Base-by-base conservation (phyloP, 2,113 vertebrate genomes). In the Sorex araneus region DNA sequence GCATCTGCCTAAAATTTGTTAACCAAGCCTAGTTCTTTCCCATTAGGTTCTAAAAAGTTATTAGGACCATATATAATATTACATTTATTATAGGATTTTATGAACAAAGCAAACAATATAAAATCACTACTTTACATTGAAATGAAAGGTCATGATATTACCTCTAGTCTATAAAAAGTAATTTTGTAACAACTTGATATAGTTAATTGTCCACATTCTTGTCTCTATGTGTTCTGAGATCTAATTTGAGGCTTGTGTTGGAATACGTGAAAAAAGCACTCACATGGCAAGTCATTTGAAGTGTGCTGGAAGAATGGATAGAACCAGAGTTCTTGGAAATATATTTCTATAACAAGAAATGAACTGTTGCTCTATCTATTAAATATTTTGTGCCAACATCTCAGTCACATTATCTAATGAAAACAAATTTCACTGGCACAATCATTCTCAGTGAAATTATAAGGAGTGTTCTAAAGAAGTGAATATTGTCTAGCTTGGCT, bases 111-210 rank as follows among this genome's bases (percentile, higher is more conserved):
- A 93, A 92, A 88, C 0, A 9, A 85, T 83, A 60, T 66, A 92
- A 93, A 94, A 93, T 91, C 63, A 57, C n/a, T 63, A 50, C 25
- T 16, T 63, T 54, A 89, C 86, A 50, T 69, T 92, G 16, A 66
- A 67, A 9, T 18, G 71, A 82, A 90, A 83, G 9, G 36, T 91
- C 40, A 89, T 64, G 30, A 9, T 50, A 57, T 75, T 76, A 66
- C 1, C 12, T 11, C 18, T 67, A 75, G 23, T 84, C 27, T 54
- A 28, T 50, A 77, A 84, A 92, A 96, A 73, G 7, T 75, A 94
- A 93, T 83, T 50, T 90, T 75, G 16, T 43, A 90, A 83, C 6
- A 91, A 79, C 5, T 32, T 21, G 27, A 73, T 25, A 67, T 80
- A 60, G 50, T 57, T 78, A 93, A 74, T 81, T 9, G 15, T 25